A percentile compares a stretch with the other conserved stretches of the same genome.
These are phyloP conservation scores for Thunnus thynnus DNA, from an alignment of 2,113 vertebrate species.

Conservation along the genomic window DNA sequence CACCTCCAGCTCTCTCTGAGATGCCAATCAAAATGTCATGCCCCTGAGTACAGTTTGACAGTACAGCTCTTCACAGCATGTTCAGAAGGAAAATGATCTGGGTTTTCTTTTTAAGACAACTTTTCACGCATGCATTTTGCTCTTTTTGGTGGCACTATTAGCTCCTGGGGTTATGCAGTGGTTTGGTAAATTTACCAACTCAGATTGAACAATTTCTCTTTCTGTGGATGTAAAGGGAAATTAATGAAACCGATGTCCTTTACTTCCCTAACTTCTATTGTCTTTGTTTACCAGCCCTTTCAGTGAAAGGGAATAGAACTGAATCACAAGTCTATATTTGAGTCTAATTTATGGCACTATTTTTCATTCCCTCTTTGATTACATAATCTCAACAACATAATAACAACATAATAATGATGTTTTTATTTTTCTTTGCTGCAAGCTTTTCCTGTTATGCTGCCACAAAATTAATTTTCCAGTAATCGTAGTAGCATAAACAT, in stretches of 20 bases:
- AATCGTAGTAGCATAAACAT: neutral
- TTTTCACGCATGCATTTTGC: neutral
- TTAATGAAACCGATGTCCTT: neutral
- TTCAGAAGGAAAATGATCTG: neutral
- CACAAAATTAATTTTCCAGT: neutral
- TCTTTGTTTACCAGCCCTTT: constrained; percentile 7
- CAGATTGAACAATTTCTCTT: neutral
- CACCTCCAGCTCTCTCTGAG: constrained; percentile 28
- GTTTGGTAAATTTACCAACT: neutral
- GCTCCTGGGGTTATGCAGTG: neutral
- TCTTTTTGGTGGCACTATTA: neutral
- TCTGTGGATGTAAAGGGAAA: constrained; percentile 7
- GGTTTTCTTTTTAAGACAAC: neutral
- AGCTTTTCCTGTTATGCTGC: too few relatives aligned
- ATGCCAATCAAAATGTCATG: constrained; percentile 50
- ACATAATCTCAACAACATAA: constrained; percentile 3
- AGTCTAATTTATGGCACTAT: neutral
- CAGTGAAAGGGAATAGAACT: neutral
- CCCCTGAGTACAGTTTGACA: constrained; percentile 37
- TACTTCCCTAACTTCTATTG: neutral
- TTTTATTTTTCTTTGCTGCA: constrained; percentile 7
- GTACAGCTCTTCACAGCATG: neutral
- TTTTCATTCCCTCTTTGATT: constrained; percentile 8
- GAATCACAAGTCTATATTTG: neutral
- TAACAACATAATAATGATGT: too few relatives aligned